These are phyloP conservation scores for Cyaniris semiargus DNA, from an alignment of 2,888 invertebrate genomes.

Conservation along the genomic window DNA sequence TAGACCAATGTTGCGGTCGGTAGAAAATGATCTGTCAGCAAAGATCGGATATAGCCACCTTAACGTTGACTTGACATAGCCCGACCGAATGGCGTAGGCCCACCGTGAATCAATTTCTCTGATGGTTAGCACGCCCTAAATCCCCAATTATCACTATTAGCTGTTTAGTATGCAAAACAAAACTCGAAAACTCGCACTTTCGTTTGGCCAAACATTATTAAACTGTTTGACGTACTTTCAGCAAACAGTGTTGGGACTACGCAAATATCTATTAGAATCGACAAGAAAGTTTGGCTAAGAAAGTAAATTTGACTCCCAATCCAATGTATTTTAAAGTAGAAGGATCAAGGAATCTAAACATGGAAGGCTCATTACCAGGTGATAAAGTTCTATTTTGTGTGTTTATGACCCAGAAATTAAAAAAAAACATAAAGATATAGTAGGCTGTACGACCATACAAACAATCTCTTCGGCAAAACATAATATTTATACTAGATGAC, in stretches of 20 bases:
- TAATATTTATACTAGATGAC: no score
- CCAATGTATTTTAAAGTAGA: background rate
- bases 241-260: slow-evolving; percentile 37
- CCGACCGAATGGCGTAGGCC: background rate
- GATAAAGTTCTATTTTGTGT: no score
- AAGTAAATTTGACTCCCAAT: background rate
- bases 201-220: slow-evolving; percentile 37
- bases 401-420: no score
- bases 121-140: background rate
- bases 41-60: no score
- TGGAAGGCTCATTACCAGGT: no score
- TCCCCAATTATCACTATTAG: slow-evolving; percentile 37
- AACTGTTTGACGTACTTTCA: slow-evolving; percentile 53
- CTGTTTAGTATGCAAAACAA: slow-evolving; percentile 34
- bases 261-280: slow-evolving; percentile 6
- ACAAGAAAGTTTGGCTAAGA: background rate
- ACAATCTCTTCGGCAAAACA: no score
- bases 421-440: no score
- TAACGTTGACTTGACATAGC: no score
- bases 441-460: no score
- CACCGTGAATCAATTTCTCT: background rate
- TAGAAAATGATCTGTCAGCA: no score
- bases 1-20: no score
- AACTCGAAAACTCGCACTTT: slow-evolving; percentile 39
- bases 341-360: no score